Evolutionary conservation across 2,113 vertebrate genomes (phyloP), one percentile per base, ranked within the genome.

Genomic region (Albula goreensis): DNA sequence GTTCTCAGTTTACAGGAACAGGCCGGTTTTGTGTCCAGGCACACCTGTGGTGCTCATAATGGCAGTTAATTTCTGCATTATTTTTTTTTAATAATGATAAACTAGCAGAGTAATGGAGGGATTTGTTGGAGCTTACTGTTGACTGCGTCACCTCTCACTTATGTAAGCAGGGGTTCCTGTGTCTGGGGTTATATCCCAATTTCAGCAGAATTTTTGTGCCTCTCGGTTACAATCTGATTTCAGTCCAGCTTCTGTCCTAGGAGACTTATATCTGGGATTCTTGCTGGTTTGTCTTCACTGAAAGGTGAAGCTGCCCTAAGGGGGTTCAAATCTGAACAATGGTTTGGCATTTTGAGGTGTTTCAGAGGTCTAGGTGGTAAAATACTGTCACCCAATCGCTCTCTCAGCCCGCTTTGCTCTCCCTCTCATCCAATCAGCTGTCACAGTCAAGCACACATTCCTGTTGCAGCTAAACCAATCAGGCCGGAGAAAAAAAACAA

Each of bases 281-380:
- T 5, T 70, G 63, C 7, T 1, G 19, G 5, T n/a, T 70, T 70
- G 6, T 8, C 63, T 22, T 70, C 63, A 4, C 60, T n/a, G 17
- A 70, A n/a, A 70, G 60, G 31, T 15, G 4, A 19, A 63, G 4
- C 22, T 12, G 9, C 70, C 70, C 70, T n/a, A 22, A 31, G 70
- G 31, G 70, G 22, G n/a, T 74, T 74, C 70, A 22, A 11, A 22
- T 82, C 19, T 83, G 82, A 49, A 41, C 22, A 15, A n/a, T 41
- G 31, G 31, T 63, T 31, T 6, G 8, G 60, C 51, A 9, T 19
- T 15, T 79, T 56, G 60, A 60, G 52, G 78, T 56, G 60, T 77
- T 60, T 87, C 78, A 87, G 51, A 77, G 78, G 83, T 82, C 87
- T 17, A 82, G 79, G 53, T 48, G 9, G 52, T 85, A 63, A 85